phyloP scores from a whole-genome alignment of 2,888 invertebrate species.

The Cephus sareptanus region DNA sequence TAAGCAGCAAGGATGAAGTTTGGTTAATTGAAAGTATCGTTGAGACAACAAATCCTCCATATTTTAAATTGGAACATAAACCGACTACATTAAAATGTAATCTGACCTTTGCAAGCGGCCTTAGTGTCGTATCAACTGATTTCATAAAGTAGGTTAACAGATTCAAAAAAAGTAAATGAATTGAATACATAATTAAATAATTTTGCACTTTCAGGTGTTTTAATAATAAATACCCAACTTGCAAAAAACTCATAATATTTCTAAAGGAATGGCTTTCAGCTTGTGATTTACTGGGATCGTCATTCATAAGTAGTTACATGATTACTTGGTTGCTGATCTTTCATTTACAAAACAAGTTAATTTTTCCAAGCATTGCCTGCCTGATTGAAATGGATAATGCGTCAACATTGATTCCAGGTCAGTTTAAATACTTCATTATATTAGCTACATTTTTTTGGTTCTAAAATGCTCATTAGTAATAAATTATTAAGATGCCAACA shows the following conservation, averaged over 20 bases:
- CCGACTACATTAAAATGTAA: slow-evolving; percentile 69
- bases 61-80: slow-evolving; percentile 68
- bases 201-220: slow-evolving; percentile 56
- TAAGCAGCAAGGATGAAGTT: slow-evolving; percentile 25
- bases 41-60: slow-evolving; percentile 70
- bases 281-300: slow-evolving; percentile 53
- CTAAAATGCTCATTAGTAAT: neutral
- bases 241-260: slow-evolving; percentile 69
- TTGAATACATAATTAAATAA: slow-evolving; percentile 14
- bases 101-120: slow-evolving; percentile 70
- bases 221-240: slow-evolving; percentile 59
- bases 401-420: slow-evolving; percentile 29
- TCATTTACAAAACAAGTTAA: slow-evolving; percentile 68
- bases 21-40: slow-evolving; percentile 57
- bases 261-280: slow-evolving; percentile 70
- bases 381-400: slow-evolving; percentile 35
- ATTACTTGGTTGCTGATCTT: slow-evolving; percentile 71
- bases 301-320: slow-evolving; percentile 68
- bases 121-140: slow-evolving; percentile 70
- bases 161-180: neutral
- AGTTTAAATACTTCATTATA: neutral
- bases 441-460: neutral
- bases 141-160: slow-evolving; percentile 48
- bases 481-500: neutral
- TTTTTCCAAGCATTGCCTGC: slow-evolving; percentile 63